phyloP scores from a whole-genome alignment of 2,888 invertebrate species.

The Plemyria rubiginata region DNA sequence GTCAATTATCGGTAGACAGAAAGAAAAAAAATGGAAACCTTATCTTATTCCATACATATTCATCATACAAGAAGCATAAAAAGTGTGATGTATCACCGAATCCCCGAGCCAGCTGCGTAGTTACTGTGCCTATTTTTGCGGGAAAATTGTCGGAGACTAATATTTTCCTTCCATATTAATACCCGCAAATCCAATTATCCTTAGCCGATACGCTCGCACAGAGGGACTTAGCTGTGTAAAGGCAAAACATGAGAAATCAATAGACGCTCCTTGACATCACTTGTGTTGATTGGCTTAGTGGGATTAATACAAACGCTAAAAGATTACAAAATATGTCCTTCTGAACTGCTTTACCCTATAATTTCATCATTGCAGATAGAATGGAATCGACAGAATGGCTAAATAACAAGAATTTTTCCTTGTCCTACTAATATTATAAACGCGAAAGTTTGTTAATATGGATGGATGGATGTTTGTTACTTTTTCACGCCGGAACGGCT shows the following conservation, averaged over 20 bases:
- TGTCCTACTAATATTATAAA: too few relatives aligned
- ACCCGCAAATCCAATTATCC: slow-evolving; percentile 44
- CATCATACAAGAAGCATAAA: slow-evolving; percentile 28
- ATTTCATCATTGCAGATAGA: neutral
- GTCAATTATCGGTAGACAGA: too few relatives aligned
- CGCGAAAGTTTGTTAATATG: too few relatives aligned
- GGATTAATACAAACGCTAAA: slow-evolving; percentile 8
- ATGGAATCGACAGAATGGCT: too few relatives aligned
- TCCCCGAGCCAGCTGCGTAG: slow-evolving; percentile 32
- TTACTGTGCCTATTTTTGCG: slow-evolving; percentile 35
- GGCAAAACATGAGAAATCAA: slow-evolving; percentile 37
- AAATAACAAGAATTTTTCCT: too few relatives aligned
- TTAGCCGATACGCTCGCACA: slow-evolving; percentile 33
- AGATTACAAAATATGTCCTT: neutral
- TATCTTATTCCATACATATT: slow-evolving; percentile 25
- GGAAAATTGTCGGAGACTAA: slow-evolving; percentile 42
- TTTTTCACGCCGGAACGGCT: too few relatives aligned
- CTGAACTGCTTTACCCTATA: neutral
- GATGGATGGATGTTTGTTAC: too few relatives aligned
- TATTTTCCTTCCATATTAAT: slow-evolving; percentile 48
- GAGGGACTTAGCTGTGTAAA: slow-evolving; percentile 30
- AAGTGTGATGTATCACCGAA: slow-evolving; percentile 37
- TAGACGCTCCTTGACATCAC: slow-evolving; percentile 18
- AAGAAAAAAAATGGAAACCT: neutral
- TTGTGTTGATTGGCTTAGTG: slow-evolving; percentile 24